Evolutionary conservation across 2,113 vertebrate genomes (phyloP), one percentile per base, ranked within the genome.

Genomic region (Esox niger): DNA sequence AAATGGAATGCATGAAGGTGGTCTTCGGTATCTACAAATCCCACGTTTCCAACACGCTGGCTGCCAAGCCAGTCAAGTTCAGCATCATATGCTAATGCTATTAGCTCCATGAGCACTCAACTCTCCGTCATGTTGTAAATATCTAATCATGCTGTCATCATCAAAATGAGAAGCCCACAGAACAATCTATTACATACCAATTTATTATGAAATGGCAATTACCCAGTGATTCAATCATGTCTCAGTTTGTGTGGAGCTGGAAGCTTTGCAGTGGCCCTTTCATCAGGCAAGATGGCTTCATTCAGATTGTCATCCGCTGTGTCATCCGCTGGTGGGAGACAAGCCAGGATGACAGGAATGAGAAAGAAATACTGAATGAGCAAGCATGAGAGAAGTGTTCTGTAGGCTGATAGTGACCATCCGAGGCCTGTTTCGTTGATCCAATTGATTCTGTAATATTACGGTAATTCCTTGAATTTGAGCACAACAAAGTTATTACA

Each of bases 111-210:
- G 54, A 78, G 61, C 68, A 61, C 70, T 79, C 56, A 46, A 62
- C 69, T 69, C 43, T 69, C 52, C 65, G 35, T 84, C 71, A 61
- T 70, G 58, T 71, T 71, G 68, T 78, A 80, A 73, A 82, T 75
- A 70, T 70, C 80, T 83, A 71, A 79, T 86, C 70, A 82, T 67
- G 58, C 62, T 78, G 71, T 82, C 60, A 46, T 61, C 62, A 71
- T 32, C 17, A 47, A 77, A 73, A 63, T 64, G 33, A 70, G 73
- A 82, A 72, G 59, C 70, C 62, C 43, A 17, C 61, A 74, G 61
- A 49, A 55, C 66, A 70, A 62, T 47, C 20, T 60, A 67, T 74
- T 79, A 71, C 55, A 63, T 35, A 66, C 52, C 71, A 69, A 80
- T 85, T 72, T 75, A 64, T 68, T 58, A 73, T 69, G 69, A 73